Conservation (phyloP, 2,797 vertebrate genomes). For the Darevskia nairensis region DNA sequence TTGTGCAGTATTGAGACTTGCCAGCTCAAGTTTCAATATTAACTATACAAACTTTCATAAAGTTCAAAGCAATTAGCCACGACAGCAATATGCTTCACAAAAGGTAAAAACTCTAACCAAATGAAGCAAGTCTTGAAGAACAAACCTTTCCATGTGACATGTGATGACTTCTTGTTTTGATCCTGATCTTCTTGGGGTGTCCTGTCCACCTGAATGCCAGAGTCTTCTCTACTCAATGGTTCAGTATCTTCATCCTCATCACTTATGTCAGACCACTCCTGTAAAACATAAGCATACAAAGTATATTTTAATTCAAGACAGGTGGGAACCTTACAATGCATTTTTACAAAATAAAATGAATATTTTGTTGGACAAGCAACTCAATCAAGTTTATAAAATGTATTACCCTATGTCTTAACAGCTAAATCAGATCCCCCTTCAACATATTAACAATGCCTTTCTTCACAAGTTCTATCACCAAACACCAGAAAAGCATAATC, state of each 20-base stretch:
- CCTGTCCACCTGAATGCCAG: constrained; percentile 94
- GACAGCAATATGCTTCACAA: not conserved
- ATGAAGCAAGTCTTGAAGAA: not conserved
- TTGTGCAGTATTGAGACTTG: not conserved
- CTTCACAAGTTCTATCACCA: not conserved
- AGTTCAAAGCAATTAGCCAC: not conserved
- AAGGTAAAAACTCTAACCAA: not conserved
- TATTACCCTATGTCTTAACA: not conserved
- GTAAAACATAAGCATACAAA: constrained; percentile 40
- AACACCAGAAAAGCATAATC: not conserved
- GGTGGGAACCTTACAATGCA: not conserved
- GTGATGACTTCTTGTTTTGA: constrained; percentile 79
- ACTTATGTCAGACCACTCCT: constrained; percentile 97
- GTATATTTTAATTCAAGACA: not conserved
- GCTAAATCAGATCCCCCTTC: not conserved
- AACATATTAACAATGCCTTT: not conserved
- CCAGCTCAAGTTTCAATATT: not conserved
- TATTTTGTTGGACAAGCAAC: not conserved
- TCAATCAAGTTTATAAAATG: not conserved
- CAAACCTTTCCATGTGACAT: constrained; percentile 88
- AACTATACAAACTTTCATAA: not conserved
- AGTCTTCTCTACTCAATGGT: constrained; percentile 95
- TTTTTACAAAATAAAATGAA: not conserved
- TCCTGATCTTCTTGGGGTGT: constrained; percentile 94
- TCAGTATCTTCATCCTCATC: constrained; percentile 89